phyloP scores from a whole-genome alignment of 2,797 vertebrate genomes.

The Neopelma chrysocephalum region DNA sequence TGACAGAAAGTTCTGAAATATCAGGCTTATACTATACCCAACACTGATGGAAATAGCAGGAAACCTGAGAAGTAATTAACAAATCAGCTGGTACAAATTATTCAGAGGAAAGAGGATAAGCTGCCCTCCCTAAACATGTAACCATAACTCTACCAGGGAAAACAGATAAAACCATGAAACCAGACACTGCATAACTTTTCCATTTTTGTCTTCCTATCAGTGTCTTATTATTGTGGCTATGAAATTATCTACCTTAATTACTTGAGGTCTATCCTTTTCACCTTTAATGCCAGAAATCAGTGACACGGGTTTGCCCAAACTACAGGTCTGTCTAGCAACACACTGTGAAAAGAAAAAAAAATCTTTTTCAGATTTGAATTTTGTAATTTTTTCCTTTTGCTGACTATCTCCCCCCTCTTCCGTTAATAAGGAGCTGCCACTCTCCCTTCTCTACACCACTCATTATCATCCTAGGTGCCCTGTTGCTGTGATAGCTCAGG shows the following conservation, averaged over 20 bases:
- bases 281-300: not conserved
- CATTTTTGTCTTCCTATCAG: not conserved
- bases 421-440: not conserved
- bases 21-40: not conserved
- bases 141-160: not conserved
- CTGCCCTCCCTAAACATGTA: not conserved
- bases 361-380: not conserved
- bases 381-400: not conserved
- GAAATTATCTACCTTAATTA: not conserved
- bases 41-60: not conserved
- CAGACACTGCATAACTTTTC: not conserved
- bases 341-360: not conserved
- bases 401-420: not conserved
- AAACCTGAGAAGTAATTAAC: not conserved
- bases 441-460: not conserved
- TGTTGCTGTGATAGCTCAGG: not conserved
- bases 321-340: not conserved
- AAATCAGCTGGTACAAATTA: not conserved
- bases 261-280: not conserved
- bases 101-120: not conserved
- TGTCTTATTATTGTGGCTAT: not conserved
- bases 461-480: not conserved
- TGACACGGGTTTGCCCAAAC: accelerated
- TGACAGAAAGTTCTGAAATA: not conserved
- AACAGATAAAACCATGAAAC: not conserved